phyloP scores from a whole-genome alignment of 2,113 vertebrate genomes.

The Emberiza fucata region DNA sequence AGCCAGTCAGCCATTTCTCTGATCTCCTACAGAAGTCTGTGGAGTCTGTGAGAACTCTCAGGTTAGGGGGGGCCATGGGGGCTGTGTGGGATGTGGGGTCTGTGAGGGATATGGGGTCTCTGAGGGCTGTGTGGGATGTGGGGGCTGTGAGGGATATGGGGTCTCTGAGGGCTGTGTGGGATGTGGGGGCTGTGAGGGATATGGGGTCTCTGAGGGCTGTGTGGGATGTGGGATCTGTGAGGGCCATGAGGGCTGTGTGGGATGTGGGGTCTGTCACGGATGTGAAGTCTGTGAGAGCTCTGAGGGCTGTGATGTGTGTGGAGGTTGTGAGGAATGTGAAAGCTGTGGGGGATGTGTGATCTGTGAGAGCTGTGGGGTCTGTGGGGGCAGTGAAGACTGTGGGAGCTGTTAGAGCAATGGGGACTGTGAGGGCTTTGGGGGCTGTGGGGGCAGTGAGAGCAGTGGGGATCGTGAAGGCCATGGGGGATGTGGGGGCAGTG shows the following conservation, averaged over 20 bases:
- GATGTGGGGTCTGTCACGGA: accelerated
- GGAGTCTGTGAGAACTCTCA: background rate
- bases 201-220: background rate
- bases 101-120: background rate
- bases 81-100: background rate
- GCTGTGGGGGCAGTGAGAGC: accelerated
- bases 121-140: background rate
- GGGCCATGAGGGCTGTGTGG: no score
- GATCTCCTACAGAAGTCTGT: background rate
- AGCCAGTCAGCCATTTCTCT: background rate
- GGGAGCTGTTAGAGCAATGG: no score
- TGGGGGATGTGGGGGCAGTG: no score
- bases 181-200: no score
- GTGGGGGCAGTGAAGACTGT: no score
- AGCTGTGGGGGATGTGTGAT: no score
- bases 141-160: accelerated
- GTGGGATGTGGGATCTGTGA: accelerated
- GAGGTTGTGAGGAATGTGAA: no score
- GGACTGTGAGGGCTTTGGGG: background rate
- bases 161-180: accelerated
- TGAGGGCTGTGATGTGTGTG: background rate
- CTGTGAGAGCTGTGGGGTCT: background rate
- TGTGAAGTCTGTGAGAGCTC: accelerated
- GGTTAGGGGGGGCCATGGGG: background rate
- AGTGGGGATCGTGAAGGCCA: no score